phyloP scores from a whole-genome alignment of 2,113 vertebrate genomes.

The Cranoglanis bouderius region DNA sequence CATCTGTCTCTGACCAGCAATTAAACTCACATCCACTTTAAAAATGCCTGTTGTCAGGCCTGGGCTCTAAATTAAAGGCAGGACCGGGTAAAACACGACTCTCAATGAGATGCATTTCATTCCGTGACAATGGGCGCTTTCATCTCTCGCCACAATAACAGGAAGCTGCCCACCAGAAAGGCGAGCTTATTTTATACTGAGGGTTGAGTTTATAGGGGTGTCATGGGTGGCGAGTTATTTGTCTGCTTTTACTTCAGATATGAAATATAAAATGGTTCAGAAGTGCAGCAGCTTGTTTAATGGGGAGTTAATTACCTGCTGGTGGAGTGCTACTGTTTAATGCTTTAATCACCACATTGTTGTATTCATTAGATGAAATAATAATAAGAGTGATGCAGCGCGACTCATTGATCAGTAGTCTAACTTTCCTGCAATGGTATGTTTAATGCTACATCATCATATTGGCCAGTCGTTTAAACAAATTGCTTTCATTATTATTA shows the following conservation, averaged over 20 bases:
- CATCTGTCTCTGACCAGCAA: background rate
- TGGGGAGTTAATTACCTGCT: slow-evolving; percentile 17
- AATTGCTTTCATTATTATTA: slow-evolving; percentile 6
- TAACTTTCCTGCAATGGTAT: background rate
- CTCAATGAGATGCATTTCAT: slow-evolving; percentile 34
- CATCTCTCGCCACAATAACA: slow-evolving; percentile 49
- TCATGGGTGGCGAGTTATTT: slow-evolving; percentile 26
- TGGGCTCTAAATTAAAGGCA: slow-evolving; percentile 7
- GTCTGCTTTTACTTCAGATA: slow-evolving; percentile 33
- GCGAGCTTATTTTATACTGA: slow-evolving; percentile 30
- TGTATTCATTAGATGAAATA: background rate
- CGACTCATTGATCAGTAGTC: background rate
- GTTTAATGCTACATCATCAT: background rate
- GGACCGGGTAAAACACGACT: slow-evolving; percentile 28
- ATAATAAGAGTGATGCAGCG: background rate
- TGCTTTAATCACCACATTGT: background rate
- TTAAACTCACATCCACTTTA: slow-evolving; percentile 19
- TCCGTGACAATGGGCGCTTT: slow-evolving; percentile 46
- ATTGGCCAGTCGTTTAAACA: background rate
- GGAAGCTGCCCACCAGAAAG: slow-evolving; percentile 46
- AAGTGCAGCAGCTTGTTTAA: background rate
- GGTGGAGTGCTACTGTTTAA: background rate
- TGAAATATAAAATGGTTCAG: slow-evolving; percentile 1
- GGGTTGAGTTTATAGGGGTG: slow-evolving; percentile 42
- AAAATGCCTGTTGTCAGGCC: background rate